Conservation (phyloP, 2,797 vertebrate genomes). For the Thripadectes ignobilis region DNA sequence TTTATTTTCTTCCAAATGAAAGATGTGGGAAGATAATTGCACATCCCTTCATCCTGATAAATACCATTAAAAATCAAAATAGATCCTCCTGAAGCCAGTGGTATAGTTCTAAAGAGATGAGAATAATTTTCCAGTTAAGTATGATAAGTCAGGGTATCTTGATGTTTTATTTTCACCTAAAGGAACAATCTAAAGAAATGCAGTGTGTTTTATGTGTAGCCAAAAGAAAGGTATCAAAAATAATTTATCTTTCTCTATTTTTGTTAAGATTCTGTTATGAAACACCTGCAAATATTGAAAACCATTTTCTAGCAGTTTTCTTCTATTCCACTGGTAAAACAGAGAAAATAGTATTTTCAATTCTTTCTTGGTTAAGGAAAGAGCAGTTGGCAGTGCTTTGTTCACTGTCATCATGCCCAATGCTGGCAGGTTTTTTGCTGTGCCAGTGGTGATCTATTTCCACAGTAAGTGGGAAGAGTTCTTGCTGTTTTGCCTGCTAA, state of each 20-base stretch:
- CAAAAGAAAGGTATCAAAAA: not conserved
- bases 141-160: not conserved
- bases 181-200: not conserved
- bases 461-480: not conserved
- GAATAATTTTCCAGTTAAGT: not conserved
- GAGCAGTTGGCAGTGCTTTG: not conserved
- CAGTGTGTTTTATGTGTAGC: not conserved
- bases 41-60: slow-evolving; percentile 14
- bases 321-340: not conserved
- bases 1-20: slow-evolving; percentile 39
- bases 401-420: not conserved
- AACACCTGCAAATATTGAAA: not conserved
- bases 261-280: not conserved
- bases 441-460: not conserved
- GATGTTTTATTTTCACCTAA: not conserved
- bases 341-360: not conserved
- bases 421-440: not conserved
- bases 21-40: slow-evolving; percentile 27
- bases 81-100: slow-evolving; percentile 11
- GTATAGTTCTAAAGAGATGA: not conserved
- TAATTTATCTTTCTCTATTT: accelerated
- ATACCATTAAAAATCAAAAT: slow-evolving; percentile 27
- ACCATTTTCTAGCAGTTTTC: not conserved
- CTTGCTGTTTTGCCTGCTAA: not conserved
- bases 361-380: not conserved